phyloP scores from a whole-genome alignment of 1,140 invertebrate species.

The Paramacrobiotus metropolitanus region DNA sequence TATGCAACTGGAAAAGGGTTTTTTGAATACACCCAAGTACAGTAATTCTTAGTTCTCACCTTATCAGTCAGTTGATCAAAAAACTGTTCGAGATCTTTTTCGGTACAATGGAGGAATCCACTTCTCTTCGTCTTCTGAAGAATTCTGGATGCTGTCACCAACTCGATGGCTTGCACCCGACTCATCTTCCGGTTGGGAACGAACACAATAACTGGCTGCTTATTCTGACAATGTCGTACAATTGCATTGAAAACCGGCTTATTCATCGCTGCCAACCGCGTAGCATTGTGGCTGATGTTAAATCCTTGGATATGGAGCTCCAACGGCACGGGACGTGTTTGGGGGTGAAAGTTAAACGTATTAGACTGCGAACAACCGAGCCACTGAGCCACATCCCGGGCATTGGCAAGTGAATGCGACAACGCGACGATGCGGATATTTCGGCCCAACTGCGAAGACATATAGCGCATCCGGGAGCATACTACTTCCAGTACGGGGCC shows the following conservation, averaged over 20 bases:
- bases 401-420: slow-evolving; percentile 77
- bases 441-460: slow-evolving; percentile 78
- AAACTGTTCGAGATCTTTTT: slow-evolving; percentile 62
- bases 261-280: slow-evolving; percentile 81
- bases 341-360: slow-evolving; percentile 96
- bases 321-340: slow-evolving; percentile 73
- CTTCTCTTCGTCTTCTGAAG: slow-evolving; percentile 47
- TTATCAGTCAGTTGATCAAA: slow-evolving; percentile 64
- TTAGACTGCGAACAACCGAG: slow-evolving; percentile 69
- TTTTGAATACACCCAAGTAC: no score
- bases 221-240: slow-evolving; percentile 54
- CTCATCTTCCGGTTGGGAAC: slow-evolving; percentile 84
- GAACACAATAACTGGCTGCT: slow-evolving; percentile 85
- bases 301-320: slow-evolving; percentile 90
- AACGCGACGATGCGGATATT: slow-evolving; percentile 78
- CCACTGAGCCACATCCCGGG: slow-evolving; percentile 86
- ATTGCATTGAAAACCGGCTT: slow-evolving; percentile 91
- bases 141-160: slow-evolving; percentile 71
- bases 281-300: slow-evolving; percentile 89
- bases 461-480: slow-evolving; percentile 89
- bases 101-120: slow-evolving; percentile 59
- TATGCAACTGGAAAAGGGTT: neutral
- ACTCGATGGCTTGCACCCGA: slow-evolving; percentile 72
- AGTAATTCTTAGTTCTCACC: no score
- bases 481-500: slow-evolving; percentile 88